Evolutionary conservation across 2,797 vertebrate species (phyloP), one percentile per base, ranked within the genome.

Genomic region (Fistularia commersonii): DNA sequence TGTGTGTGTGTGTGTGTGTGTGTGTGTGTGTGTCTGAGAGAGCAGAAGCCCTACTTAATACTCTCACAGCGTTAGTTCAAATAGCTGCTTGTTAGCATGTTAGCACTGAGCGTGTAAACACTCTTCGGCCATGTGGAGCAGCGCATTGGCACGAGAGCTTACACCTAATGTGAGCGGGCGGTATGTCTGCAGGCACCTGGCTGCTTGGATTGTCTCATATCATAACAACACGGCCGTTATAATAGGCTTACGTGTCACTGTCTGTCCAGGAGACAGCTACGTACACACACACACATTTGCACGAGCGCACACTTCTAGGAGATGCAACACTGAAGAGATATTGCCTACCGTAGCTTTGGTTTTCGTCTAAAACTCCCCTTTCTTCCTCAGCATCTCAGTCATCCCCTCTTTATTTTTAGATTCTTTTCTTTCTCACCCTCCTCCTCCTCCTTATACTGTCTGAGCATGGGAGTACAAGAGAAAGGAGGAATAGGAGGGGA

Each of bases 221-320:
- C 69, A 74, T 69, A 74, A 76, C 71, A 53, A 42, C 54, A 55
- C 55, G 59, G 57, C 61, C 66, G 67, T 51, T 61, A 63, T 77
- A 81, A 87, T 74, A 78, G 72, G 82, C 78, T 88, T 77, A 80
- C 60, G 59, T 36, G 35, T 49, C 60, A 32, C 48, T 42, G 58
- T 64, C 50, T 68, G 41, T 45, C 43, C 54, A 31, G 46, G 13
- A 53, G 46, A 60, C 41, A 14, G 34, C 49, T 35, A 36, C 44
- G 39, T 47, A 43, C 35, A 53, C 8, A 51, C 35, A 6, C 48
- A 31, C 41, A 39, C 42, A 15, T 1, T 33, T 8, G n/a, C 23
- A 32, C 45, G 12, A 10, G 45, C 12, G 23, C 13, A 42, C 41
- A 23, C 11, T 13, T 3, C 14, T 8, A 40, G 7, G 6, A 13